Conservation (phyloP, 1,140 invertebrate genomes). For the Diachasma alloeum region DNA sequence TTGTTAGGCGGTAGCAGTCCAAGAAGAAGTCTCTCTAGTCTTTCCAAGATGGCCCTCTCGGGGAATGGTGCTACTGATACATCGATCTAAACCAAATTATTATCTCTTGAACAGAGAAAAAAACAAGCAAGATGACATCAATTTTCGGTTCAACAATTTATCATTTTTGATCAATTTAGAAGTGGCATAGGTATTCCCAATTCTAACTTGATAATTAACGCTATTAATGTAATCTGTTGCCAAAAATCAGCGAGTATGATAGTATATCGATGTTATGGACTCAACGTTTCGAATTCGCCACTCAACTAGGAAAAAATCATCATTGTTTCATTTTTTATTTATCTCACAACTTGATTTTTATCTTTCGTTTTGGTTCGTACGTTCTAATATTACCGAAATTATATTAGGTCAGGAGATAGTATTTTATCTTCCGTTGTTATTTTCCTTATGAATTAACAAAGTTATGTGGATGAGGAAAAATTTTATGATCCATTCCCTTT, state of each 20-base stretch:
- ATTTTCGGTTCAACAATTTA: background rate
- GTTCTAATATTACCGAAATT: background rate
- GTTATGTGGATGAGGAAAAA: background rate
- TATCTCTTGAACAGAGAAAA: background rate
- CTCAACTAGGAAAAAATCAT: background rate
- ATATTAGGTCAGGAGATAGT: too few species aligned
- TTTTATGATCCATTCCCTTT: background rate
- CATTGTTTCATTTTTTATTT: background rate
- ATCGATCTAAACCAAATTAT: conserved; percentile 35
- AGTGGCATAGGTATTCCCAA: background rate
- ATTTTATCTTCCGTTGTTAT: too few species aligned
- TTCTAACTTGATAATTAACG: background rate
- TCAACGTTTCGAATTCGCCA: background rate
- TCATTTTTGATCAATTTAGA: background rate
- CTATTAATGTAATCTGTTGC: conserved; percentile 10
- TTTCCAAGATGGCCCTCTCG: conserved; percentile 76
- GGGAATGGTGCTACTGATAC: conserved; percentile 62
- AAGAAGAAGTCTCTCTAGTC: conserved; percentile 74
- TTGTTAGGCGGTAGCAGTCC: conserved; percentile 71
- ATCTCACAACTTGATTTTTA: background rate
- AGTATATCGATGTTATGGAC: background rate
- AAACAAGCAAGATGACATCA: background rate
- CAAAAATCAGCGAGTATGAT: conserved; percentile 5
- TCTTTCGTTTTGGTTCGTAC: background rate
- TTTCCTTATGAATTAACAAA: background rate